Base-by-base conservation (phyloP, 2,888 invertebrate species). In the Drosophila hawaiiensis region DNA sequence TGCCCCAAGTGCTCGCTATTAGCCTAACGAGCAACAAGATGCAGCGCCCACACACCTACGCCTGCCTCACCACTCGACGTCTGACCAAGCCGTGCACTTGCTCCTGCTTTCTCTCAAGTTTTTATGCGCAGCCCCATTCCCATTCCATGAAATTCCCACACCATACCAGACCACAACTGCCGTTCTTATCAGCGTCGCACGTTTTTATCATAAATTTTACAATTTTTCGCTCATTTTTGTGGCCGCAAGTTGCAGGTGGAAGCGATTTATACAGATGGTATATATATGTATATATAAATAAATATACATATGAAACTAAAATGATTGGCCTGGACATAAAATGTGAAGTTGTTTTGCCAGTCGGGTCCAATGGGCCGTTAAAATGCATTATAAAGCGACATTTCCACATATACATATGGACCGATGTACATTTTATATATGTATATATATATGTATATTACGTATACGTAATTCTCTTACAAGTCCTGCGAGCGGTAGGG, bases 171-270 rank as follows among this genome's bases (percentile, higher is more conserved):
- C 49, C 43, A 31, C 75, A 54, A 52, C 54, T 58, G 62, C 49
- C 65, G 63, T 61, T 75, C 84, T 85, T 85, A 85, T 84, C 88
- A 75, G 71, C 67, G 76, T 80, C 76, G 83, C 84, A 85, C 84
- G 84, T 88, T 85, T 88, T 83, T 83, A 85, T 88, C 88, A 85
- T 85, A 88, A 88, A 85, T 88, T 88, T 88, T 83, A 85, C 84
- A 88, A 82, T 87, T 78, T 82, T 76, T 74, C 73, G 72, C 73
- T 70, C 84, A 66, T 56, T 79, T 83, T 78, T 70, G 82, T 79
- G 86, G 74, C 69, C 65, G 68, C 61, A 63, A 76, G 52, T 65
- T 70, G 75, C 70, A 54, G 54, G 62, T 52, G 61, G 28, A 50
- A 52, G 50, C 62, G 54, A 55, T 55, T 35, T n/a, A 43, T 55